Evolutionary conservation across 1,140 invertebrate genomes (phyloP).

Genomic region (Dendrolimus kikuchii): DNA sequence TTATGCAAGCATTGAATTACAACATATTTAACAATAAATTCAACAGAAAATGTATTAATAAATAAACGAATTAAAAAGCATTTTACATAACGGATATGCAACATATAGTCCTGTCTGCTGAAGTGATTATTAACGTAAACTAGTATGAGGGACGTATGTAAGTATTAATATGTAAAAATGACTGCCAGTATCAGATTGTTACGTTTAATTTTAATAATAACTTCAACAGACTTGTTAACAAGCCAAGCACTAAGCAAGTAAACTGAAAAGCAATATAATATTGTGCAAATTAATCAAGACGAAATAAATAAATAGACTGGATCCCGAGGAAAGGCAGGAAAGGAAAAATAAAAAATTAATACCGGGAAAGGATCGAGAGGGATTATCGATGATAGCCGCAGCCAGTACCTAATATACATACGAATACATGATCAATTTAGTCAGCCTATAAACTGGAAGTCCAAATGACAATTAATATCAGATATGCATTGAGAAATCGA

Average conservation of each 20-base stretch:
- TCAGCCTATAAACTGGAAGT: too few species aligned
- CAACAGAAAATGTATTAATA: too few species aligned
- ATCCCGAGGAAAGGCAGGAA: slow-evolving; percentile 37
- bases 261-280: slow-evolving; percentile 27
- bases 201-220: slow-evolving; percentile 18
- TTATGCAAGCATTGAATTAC: too few species aligned
- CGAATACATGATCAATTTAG: too few species aligned
- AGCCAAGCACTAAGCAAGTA: slow-evolving; percentile 38
- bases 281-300: slow-evolving; percentile 37
- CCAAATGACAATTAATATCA: too few species aligned
- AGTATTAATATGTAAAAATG: not conserved
- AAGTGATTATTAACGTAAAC: too few species aligned
- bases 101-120: too few species aligned
- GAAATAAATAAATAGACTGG: slow-evolving; percentile 50
- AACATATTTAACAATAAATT: too few species aligned
- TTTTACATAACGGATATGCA: too few species aligned
- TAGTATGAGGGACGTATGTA: too few species aligned
- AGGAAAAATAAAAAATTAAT: slow-evolving; percentile 8
- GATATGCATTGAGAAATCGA: too few species aligned
- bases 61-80: too few species aligned
- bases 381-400: slow-evolving; percentile 68
- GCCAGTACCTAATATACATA: slow-evolving; percentile 60
- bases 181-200: not conserved
- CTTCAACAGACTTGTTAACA: slow-evolving; percentile 32
- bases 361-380: slow-evolving; percentile 25